A percentile compares a stretch with the other conserved stretches of the same genome.
Conservation (phyloP, 2,888 invertebrate genomes). For the Dicyrtomina minuta region DNA sequence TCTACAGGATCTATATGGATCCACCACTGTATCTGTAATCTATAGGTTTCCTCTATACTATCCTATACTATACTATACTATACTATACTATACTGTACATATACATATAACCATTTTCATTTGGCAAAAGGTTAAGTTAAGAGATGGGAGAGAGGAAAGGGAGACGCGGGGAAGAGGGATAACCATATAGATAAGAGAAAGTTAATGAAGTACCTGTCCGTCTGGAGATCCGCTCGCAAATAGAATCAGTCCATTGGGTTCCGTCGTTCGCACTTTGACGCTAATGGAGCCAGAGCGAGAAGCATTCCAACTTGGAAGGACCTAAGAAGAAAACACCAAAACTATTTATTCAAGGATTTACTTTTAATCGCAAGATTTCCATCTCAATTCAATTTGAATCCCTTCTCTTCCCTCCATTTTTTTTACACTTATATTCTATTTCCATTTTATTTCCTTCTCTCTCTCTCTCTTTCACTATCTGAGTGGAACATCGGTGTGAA, state of each 20-base stretch:
- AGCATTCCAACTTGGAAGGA: conserved; percentile 87
- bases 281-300: conserved; percentile 85
- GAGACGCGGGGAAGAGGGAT: not conserved
- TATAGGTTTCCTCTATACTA: too few relatives aligned
- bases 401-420: not conserved
- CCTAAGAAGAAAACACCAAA: conserved; percentile 60
- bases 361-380: conserved; percentile 29
- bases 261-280: conserved; percentile 92
- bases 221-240: conserved; percentile 73
- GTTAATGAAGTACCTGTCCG: conserved; percentile 33
- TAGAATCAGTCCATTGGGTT: conserved; percentile 89
- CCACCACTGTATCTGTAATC: too few relatives aligned
- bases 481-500: not conserved
- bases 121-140: not conserved
- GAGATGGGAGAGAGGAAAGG: not conserved
- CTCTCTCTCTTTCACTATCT: too few relatives aligned
- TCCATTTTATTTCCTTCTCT: not conserved
- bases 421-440: not conserved
- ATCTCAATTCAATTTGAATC: conserved; percentile 29
- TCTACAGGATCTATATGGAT: too few relatives aligned
- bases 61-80: too few relatives aligned
- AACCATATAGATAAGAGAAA: conserved; percentile 16
- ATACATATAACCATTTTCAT: too few relatives aligned
- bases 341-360: conserved; percentile 27
- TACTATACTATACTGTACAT: too few relatives aligned